Evolutionary conservation across 2,888 invertebrate genomes (phyloP), one percentile per base, ranked within the genome.

Genomic region (Cerastoderma edule): DNA sequence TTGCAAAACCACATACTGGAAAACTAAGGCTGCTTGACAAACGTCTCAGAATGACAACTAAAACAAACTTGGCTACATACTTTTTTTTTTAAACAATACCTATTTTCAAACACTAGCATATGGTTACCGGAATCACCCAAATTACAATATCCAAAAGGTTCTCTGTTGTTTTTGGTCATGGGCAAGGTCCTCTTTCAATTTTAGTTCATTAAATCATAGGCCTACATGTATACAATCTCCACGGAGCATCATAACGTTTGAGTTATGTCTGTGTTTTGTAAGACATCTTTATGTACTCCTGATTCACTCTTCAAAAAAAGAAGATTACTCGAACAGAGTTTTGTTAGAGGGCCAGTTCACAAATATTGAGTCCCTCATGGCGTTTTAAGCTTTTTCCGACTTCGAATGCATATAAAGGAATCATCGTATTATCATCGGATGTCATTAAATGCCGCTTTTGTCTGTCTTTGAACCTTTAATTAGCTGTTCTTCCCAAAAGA

Each of bases 381-480:
- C 50, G 10, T 69, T 69, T 54, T 69, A 77, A 0, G 66, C 53
- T 30, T 54, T 65, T 13, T 48, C 27, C 1, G 77, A 77, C 54
- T 64, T 77, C 6, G 30, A 35, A 33, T 60, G 28, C n/a, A 69
- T 44, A 39, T 69, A 77, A 13, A 77, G 24, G 33, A 66, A 77
- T 72, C 77, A 72, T n/a, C 32, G 22, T 2, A 77, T 69, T 10
- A 77, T 65, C 72, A 66, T 65, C 0, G 69, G 72, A 16, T 77
- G 72, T 72, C 69, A 77, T 28, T 69, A 6, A 68, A 77, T 77
- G 13, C 68, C 66, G 6, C 57, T n/a, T 39, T 71, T 50, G 16
- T 53, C 64, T 19, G 16, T 24, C 30, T 16, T 6, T 4, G 5
- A 6, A 24, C 5, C 6, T 27, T 24, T 24, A 6, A 16, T 3